phyloP scores from a whole-genome alignment of 1,140 invertebrate species.

The Asobara japonica region DNA sequence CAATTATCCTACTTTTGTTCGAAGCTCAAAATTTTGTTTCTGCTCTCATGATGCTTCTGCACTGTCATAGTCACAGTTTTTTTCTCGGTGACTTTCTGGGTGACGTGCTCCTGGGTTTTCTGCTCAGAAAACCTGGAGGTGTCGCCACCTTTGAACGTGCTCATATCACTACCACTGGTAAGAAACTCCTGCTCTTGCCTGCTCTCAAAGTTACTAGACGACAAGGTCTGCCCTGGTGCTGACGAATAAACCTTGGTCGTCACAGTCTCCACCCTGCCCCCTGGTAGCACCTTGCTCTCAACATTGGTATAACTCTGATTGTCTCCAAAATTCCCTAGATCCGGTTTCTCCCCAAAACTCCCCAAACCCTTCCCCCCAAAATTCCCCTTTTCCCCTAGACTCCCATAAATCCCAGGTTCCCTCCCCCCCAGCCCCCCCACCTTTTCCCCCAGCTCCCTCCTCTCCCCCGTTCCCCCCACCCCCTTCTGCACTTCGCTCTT shows the following conservation, averaged over 20 bases:
- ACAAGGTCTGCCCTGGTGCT: constrained; percentile 53
- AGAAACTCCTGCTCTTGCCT: constrained; percentile 59
- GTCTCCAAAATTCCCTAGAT: constrained; percentile 16
- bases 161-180: constrained; percentile 50
- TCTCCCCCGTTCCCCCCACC: not conserved
- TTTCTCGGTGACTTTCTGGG: constrained; percentile 67
- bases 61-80: constrained; percentile 65
- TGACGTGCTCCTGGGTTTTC: constrained; percentile 65
- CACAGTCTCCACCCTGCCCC: constrained; percentile 54
- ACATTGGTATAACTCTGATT: constrained; percentile 52
- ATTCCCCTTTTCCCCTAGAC: not conserved
- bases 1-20: constrained; percentile 40
- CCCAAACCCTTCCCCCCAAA: not conserved
- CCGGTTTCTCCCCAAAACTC: not conserved
- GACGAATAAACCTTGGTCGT: constrained; percentile 64
- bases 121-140: constrained; percentile 60
- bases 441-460: not conserved
- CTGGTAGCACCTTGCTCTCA: constrained; percentile 49
- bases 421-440: not conserved
- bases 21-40: constrained; percentile 65
- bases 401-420: not conserved
- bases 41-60: constrained; percentile 65
- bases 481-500: not conserved
- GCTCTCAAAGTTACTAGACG: constrained; percentile 59
- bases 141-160: constrained; percentile 57